A percentile compares a stretch with the other conserved stretches of the same genome.
These are phyloP conservation scores for Thysanoteuthis rhombus DNA, from an alignment of 2,888 invertebrate genomes.

Conservation along the genomic window DNA sequence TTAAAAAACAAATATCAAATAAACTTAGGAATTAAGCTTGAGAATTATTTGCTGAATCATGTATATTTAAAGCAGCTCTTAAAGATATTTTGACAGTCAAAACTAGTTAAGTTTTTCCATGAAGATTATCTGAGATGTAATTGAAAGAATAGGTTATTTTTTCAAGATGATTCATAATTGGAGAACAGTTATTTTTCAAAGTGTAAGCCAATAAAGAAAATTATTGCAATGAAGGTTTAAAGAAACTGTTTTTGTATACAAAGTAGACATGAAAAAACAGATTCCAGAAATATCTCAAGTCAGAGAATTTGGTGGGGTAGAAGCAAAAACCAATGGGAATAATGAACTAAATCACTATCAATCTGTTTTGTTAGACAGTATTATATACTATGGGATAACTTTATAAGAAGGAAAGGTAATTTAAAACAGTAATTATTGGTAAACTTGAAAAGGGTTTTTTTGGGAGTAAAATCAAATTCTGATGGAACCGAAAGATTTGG, in stretches of 20 bases:
- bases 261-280: not conserved
- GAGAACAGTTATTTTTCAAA: too few species aligned
- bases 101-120: not conserved
- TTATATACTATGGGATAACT: not conserved
- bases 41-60: not conserved
- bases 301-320: too few species aligned
- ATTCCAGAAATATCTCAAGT: not conserved
- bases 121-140: not conserved
- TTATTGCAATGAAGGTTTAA: not conserved
- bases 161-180: too few species aligned
- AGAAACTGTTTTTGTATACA: not conserved
- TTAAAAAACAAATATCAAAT: too few species aligned
- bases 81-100: not conserved
- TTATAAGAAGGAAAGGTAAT: too few species aligned
- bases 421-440: not conserved
- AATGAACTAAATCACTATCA: not conserved
- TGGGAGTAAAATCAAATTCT: not conserved
- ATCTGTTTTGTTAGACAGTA: not conserved
- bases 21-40: not conserved
- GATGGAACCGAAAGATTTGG: not conserved
- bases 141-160: too few species aligned
- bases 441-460: not conserved
- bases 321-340: not conserved
- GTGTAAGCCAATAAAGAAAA: too few species aligned
- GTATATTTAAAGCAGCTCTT: not conserved